Conservation (phyloP, 2,888 invertebrate species). For the Quadroppia sp. region DNA sequence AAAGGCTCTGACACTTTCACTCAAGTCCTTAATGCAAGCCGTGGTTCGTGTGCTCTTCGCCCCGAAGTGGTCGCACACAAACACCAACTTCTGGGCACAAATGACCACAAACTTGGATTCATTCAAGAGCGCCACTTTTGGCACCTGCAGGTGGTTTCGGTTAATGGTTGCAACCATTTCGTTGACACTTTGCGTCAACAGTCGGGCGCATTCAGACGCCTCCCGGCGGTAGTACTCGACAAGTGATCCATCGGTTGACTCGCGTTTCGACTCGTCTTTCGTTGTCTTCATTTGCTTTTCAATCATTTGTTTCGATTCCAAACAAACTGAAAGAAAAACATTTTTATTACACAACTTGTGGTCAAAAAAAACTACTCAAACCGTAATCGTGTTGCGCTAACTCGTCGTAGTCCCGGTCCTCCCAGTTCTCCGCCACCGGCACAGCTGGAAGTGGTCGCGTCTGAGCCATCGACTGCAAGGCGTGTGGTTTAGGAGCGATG, state of each 20-base stretch:
- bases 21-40: slow-evolving; percentile 50
- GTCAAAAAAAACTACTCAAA: not conserved
- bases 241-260: no score
- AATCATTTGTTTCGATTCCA: not conserved
- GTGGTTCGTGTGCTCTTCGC: not conserved
- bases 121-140: slow-evolving; percentile 72
- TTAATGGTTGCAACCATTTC: slow-evolving; percentile 86
- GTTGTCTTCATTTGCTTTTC: not conserved
- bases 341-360: not conserved
- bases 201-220: not conserved
- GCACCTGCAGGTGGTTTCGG: slow-evolving; percentile 77
- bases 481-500: not conserved
- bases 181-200: slow-evolving; percentile 78
- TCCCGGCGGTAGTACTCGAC: not conserved
- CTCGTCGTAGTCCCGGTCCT: not conserved
- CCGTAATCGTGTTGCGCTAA: not conserved
- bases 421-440: not conserved
- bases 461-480: not conserved
- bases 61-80: no score
- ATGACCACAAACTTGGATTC: slow-evolving; percentile 91
- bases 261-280: not conserved
- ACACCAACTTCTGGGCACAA: slow-evolving; percentile 88
- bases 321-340: not conserved
- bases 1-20: not conserved
- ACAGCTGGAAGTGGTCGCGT: not conserved